Conservation (phyloP, 2,888 invertebrate species). For the Cryptus armator region DNA sequence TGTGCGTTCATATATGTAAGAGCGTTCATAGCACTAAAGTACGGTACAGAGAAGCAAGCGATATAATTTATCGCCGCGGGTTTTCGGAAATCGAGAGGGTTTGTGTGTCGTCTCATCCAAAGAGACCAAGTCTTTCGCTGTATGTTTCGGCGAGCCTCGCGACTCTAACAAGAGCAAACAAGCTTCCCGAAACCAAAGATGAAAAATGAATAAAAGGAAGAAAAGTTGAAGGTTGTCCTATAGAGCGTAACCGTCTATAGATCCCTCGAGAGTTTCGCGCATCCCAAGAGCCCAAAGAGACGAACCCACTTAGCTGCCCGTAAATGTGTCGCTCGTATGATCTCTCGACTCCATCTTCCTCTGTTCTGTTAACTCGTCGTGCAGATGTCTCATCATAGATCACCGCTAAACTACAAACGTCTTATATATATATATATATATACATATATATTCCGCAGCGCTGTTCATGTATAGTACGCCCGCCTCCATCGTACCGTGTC, state of each 20-base stretch:
- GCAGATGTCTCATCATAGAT: slow-evolving; percentile 83
- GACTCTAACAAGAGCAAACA: slow-evolving; percentile 30
- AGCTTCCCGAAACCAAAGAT: not conserved
- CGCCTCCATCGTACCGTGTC: slow-evolving; percentile 48
- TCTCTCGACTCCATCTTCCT: slow-evolving; percentile 70
- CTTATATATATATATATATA: not conserved
- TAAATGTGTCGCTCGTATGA: slow-evolving; percentile 83
- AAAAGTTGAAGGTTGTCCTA: slow-evolving; percentile 46
- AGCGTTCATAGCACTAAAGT: not conserved
- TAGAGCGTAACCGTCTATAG: slow-evolving; percentile 50
- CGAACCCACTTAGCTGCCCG: slow-evolving; percentile 82
- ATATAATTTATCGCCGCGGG: slow-evolving; percentile 78
- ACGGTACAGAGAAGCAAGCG: slow-evolving; percentile 54
- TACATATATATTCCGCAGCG: slow-evolving; percentile 2
- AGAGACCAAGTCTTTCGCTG: slow-evolving; percentile 29
- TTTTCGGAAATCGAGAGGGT: slow-evolving; percentile 76
- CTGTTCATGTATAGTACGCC: not conserved
- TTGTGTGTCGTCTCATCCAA: slow-evolving; percentile 47
- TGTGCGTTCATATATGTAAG: slow-evolving; percentile 48
- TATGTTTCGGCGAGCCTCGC: slow-evolving; percentile 7
- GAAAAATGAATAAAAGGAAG: not conserved
- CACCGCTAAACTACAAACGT: slow-evolving; percentile 72
- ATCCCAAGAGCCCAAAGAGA: slow-evolving; percentile 50
- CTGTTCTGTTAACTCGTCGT: slow-evolving; percentile 58
- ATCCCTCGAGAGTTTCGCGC: slow-evolving; percentile 27